Conservation (phyloP, 2,113 vertebrate genomes). For the Percina caprodes region DNA sequence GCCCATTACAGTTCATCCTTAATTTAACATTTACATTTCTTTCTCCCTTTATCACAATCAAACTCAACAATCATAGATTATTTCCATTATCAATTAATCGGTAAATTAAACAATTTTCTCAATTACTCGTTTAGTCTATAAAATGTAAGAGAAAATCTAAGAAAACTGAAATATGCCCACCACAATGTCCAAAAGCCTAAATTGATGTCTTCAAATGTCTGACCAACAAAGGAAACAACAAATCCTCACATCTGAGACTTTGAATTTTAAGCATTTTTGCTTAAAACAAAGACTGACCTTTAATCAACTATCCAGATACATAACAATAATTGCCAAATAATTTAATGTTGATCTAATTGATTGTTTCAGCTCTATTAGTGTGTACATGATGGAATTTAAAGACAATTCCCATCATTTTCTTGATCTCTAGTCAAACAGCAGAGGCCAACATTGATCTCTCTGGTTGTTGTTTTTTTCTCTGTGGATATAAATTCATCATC, state of each 20-base stretch:
- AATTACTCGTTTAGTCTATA: not conserved
- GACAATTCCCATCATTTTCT: not conserved
- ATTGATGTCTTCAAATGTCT: not conserved
- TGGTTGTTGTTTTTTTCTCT: not conserved
- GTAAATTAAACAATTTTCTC: too few species aligned
- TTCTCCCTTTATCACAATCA: not conserved
- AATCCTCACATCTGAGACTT: not conserved
- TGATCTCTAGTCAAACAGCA: not conserved
- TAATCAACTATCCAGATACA: not conserved
- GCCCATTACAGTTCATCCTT: not conserved
- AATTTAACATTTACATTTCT: not conserved
- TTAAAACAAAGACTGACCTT: not conserved
- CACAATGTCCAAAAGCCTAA: not conserved
- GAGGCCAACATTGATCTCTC: not conserved
- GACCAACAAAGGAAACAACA: not conserved
- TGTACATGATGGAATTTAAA: not conserved
- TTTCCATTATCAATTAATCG: not conserved
- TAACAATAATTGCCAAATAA: not conserved
- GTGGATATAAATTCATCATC: conserved; percentile 13
- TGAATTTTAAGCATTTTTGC: not conserved
- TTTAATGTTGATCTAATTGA: not conserved
- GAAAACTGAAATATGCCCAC: not conserved
- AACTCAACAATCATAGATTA: not conserved
- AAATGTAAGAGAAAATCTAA: too few species aligned
- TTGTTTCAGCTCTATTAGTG: not conserved